Base-by-base conservation (phyloP, 2,888 invertebrate species). In the Synanthedon vespiformis region DNA sequence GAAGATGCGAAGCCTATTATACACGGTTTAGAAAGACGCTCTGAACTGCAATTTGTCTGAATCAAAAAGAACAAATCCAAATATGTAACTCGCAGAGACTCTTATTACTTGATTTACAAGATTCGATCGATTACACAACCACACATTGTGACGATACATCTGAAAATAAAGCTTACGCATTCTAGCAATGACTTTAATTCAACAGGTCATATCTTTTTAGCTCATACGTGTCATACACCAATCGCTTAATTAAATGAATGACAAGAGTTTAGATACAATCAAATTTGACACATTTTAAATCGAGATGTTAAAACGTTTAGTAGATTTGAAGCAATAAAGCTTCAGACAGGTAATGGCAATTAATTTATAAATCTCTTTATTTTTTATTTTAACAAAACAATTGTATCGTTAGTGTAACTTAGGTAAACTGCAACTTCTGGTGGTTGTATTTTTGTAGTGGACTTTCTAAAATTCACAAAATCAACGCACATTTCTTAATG, bases 1-100 rank as follows among this genome's bases (percentile, higher is more conserved):
- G 76, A 73, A 78, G 78, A 82, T 77, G 73, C 77, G 71, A 77
- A 74, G 75, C 79, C 77, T 82, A 82, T 84, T 84, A 84, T 79
- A 79, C 72, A 77, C 76, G 79, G 78, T 80, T 85, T 83, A 82
- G 81, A 75, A 34, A 72, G 72, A 77, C 71, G 70, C 70, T 69
- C 74, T 65, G 70, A 72, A 72, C 73, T 72, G 76, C 80, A 80
- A 82, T 84, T 82, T 83, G 73, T 79, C 72, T 71, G 65, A 66
- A 72, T 68, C 62, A 65, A 71, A 70, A 72, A 69, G 60, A 53
- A 59, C 60, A 63, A 64, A 65, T 62, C 57, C 56, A 52, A 54
- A 13, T 11, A 53, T 13, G 49, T 44, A 49, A 40, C 44, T 40
- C 18, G 18, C 18, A 48, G 22, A 48, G 14, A 18, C 34, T 27